Evolutionary conservation across 2,888 invertebrate genomes (phyloP), one percentile per base, ranked within the genome.

Genomic region (Brenthis daphne): DNA sequence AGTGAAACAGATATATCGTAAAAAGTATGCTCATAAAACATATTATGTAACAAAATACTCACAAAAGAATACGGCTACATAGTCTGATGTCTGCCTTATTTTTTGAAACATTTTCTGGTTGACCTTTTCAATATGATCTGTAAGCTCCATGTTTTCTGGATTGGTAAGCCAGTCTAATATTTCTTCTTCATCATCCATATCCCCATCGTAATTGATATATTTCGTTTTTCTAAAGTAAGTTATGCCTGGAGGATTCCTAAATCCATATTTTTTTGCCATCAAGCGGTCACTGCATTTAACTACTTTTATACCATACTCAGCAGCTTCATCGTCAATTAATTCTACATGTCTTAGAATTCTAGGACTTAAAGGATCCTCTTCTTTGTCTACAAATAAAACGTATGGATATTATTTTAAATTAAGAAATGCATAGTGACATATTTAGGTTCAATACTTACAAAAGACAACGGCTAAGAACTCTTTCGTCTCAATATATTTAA

Each of bases 181-280:
- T 87, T 97, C 97, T 84, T 98, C 98, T 79, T 97, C 97, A 77
- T 98, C 98, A 78, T 98, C 97, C 72, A 98, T 96, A 79, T 98
- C 98, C 14, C 98, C 98, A 79, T 98, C 98, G 81, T 98, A 98
- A 82, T 98, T 98, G 16, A 98, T 97, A 73, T 95, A 95, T 90
- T 98, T 98, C 24, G 94, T 96, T 87, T 98, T 97, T 67, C 98
- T 94, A 90, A 98, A 98, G 84, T 98, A 98, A 0, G 97, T 97
- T 8, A 98, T 95, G 6, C 98, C 98, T 0, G 98, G 98, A 29
- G 97, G 97, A 84, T 97, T 96, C 70, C 98, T 94, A 81, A 94
- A 97, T 0, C 98, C 98, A 84, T 97, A 98, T 82, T 98, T 98
- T 85, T 98, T 98, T 1, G 98, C 98, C 97, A 98, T 98, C 48